phyloP scores from a whole-genome alignment of 2,797 vertebrate species.

The Danio tinwini region DNA sequence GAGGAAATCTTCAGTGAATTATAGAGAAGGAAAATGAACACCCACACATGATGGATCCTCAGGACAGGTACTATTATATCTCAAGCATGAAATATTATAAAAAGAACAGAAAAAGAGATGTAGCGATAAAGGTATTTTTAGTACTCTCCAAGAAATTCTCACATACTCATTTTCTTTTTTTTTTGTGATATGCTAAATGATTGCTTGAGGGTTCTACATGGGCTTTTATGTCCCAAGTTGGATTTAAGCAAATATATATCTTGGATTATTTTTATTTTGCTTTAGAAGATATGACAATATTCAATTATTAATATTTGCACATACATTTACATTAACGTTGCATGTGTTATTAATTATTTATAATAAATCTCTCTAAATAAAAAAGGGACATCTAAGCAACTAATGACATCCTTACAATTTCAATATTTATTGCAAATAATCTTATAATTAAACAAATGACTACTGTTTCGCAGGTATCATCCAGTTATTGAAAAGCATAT shows the following conservation, averaged over 20 bases:
- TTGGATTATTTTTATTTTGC: no score
- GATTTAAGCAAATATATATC: no score
- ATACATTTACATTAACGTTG: no score
- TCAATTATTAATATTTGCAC: no score
- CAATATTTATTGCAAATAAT: no score
- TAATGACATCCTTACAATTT: no score
- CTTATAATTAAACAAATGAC: not conserved
- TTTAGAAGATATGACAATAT: no score
- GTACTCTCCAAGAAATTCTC: not conserved
- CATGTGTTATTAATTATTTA: no score
- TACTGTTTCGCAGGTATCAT: not conserved
- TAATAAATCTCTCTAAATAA: no score
- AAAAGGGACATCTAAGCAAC: no score
- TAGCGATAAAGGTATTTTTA: conserved; percentile 8
- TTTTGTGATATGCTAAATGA: not conserved
- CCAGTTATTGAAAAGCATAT: not conserved
- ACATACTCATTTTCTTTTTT: not conserved
- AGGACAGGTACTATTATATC: conserved; percentile 6
- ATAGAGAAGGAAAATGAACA: conserved; percentile 26
- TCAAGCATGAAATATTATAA: conserved; percentile 32
- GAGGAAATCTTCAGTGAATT: conserved; percentile 30
- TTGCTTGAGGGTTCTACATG: not conserved
- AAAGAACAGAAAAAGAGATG: not conserved
- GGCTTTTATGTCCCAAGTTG: not conserved
- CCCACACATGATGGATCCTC: not conserved